Conservation (phyloP, 1,140 invertebrate genomes). For the Tenebrio molitor region DNA sequence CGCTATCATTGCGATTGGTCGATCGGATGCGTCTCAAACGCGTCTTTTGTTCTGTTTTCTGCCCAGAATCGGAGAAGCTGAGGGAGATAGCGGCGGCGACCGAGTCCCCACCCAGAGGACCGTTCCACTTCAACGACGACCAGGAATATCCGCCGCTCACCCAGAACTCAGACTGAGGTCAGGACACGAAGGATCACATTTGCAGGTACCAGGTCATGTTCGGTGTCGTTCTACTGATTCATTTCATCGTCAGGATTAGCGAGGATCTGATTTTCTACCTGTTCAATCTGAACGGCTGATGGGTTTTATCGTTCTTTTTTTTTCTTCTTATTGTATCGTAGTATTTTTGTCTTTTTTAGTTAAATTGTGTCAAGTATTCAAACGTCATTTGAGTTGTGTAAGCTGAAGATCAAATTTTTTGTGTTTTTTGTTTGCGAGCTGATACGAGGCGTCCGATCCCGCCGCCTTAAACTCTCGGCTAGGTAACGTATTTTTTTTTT, state of each 20-base stretch:
- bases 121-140: conserved; percentile 83
- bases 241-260: conserved; percentile 60
- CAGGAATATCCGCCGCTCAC: conserved; percentile 87
- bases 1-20: background rate
- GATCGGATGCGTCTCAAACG: background rate
- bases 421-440: no score
- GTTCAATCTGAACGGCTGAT: conserved; percentile 55
- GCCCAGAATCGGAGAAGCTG: conserved; percentile 84
- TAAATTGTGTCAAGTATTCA: background rate
- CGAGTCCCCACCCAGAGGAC: conserved; percentile 75
- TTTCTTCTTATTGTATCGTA: conserved; percentile 3
- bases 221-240: conserved; percentile 59
- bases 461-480: no score
- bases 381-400: no score
- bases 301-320: no score
- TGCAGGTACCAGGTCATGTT: conserved; percentile 58
- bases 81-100: conserved; percentile 79
- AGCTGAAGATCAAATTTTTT: no score
- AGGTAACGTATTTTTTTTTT: no score
- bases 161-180: conserved; percentile 74
- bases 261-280: conserved; percentile 62
- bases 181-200: conserved; percentile 13
- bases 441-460: no score
- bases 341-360: conserved; percentile 11
- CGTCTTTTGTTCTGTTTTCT: conserved; percentile 23